A percentile compares a stretch with the other conserved stretches of the same genome.
phyloP scores from a whole-genome alignment of 2,113 vertebrate genomes.

The Dunckerocampus dactyliophorus region DNA sequence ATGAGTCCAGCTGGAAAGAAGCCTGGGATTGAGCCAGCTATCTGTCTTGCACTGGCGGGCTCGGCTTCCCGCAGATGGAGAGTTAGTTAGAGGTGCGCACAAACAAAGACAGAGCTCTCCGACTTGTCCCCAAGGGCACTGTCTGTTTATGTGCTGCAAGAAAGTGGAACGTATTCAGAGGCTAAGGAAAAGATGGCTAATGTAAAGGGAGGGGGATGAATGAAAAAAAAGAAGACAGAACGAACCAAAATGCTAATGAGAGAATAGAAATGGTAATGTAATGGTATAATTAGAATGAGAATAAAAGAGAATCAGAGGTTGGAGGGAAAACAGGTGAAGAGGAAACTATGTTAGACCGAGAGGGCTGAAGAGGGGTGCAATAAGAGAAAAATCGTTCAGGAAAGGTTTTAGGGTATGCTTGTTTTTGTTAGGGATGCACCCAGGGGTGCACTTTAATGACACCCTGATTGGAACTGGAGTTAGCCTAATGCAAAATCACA shows the following conservation, averaged over 20 bases:
- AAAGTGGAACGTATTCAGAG: conserved; percentile 56
- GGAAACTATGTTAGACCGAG: conserved; percentile 28
- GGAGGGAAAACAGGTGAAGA: conserved; percentile 60
- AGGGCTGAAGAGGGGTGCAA: conserved; percentile 3
- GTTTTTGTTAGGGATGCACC: conserved; percentile 52
- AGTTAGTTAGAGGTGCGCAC: conserved; percentile 69
- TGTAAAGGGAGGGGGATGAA: conserved; percentile 10
- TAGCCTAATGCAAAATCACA: conserved; percentile 36
- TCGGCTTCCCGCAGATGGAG: conserved; percentile 66
- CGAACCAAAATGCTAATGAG: conserved; percentile 59
- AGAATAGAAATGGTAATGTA: conserved; percentile 68
- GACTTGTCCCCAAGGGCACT: conserved; percentile 61
- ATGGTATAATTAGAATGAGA: conserved; percentile 68
- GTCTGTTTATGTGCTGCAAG: conserved; percentile 56
- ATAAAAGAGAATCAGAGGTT: conserved; percentile 49
- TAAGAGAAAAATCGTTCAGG: background rate
- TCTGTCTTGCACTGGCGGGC: conserved; percentile 65
- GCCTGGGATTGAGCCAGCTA: conserved; percentile 64
- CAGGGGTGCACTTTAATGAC: conserved; percentile 65
- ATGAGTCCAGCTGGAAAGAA: conserved; percentile 55
- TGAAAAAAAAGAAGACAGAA: conserved; percentile 19
- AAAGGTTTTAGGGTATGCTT: conserved; percentile 30
- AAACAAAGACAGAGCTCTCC: conserved; percentile 68
- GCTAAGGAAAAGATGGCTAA: conserved; percentile 36
- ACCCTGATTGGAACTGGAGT: conserved; percentile 52